Conservation (phyloP, 2,888 invertebrate genomes). For the Hoplodrina ambigua region DNA sequence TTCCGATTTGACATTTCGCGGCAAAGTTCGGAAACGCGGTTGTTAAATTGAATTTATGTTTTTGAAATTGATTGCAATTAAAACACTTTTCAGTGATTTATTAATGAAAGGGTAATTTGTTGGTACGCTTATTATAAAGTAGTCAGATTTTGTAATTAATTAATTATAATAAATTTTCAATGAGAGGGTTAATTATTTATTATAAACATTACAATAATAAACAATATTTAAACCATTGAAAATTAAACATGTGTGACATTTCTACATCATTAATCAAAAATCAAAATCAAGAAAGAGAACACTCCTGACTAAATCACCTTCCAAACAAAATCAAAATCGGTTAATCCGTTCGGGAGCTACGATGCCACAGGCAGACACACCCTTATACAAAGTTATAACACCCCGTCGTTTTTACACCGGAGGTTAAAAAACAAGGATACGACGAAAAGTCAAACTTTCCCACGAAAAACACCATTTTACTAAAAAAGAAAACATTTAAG, state of each 20-base stretch:
- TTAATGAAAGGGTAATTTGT: constrained; percentile 11
- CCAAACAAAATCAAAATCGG: too few relatives aligned
- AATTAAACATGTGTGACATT: too few relatives aligned
- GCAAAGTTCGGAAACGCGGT: constrained; percentile 35
- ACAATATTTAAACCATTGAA: too few relatives aligned
- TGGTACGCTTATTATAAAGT: background rate
- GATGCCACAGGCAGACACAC: too few relatives aligned
- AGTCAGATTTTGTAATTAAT: constrained; percentile 3
- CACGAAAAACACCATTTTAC: background rate
- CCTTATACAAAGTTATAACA: too few relatives aligned
- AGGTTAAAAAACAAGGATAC: too few relatives aligned
- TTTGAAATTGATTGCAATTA: constrained; percentile 51
- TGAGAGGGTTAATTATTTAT: background rate
- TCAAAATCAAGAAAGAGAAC: too few relatives aligned
- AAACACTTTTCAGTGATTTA: constrained; percentile 44
- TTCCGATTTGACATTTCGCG: constrained; percentile 56
- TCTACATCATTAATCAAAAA: too few relatives aligned
- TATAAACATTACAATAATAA: too few relatives aligned
- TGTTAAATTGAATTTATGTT: constrained; percentile 49
- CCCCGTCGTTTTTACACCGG: too few relatives aligned
- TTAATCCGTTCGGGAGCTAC: too few relatives aligned
- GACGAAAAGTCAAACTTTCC: background rate
- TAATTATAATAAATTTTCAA: constrained; percentile 1
- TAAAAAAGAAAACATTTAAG: background rate
- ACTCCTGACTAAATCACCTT: too few relatives aligned